These are phyloP conservation scores for Tylochromis polylepis DNA, from an alignment of 2,113 vertebrate species.

Conservation along the genomic window DNA sequence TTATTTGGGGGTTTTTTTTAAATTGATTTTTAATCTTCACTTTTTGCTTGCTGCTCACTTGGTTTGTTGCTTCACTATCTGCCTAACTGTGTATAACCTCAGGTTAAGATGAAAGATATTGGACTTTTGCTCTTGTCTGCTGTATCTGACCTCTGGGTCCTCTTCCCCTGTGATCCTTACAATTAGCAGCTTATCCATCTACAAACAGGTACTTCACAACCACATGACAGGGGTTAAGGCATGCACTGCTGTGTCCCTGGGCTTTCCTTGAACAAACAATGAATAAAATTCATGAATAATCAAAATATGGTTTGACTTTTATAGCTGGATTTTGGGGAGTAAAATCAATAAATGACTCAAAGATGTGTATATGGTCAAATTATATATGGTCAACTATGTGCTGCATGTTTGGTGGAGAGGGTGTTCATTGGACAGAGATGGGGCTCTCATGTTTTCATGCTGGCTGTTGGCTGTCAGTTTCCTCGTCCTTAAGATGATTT, in stretches of 20 bases:
- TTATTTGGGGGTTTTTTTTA: fast-evolving
- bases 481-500: neutral
- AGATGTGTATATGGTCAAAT: neutral
- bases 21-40: neutral
- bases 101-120: neutral
- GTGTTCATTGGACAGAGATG: neutral
- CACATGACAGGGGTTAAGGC: neutral
- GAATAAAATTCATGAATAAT: neutral
- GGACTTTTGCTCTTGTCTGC: neutral
- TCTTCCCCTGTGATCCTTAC: neutral
- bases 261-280: neutral
- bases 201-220: neutral
- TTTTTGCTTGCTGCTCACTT: neutral
- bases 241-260: neutral
- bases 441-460: neutral
- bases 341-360: neutral
- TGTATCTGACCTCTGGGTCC: neutral
- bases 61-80: neutral
- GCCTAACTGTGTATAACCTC: neutral
- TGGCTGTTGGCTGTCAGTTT: neutral
- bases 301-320: neutral
- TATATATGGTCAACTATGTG: neutral
- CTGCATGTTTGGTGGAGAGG: neutral
- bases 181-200: neutral
- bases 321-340: fast-evolving